These are phyloP conservation scores for Pocota personata DNA, from an alignment of 2,888 invertebrate genomes.

Conservation along the genomic window DNA sequence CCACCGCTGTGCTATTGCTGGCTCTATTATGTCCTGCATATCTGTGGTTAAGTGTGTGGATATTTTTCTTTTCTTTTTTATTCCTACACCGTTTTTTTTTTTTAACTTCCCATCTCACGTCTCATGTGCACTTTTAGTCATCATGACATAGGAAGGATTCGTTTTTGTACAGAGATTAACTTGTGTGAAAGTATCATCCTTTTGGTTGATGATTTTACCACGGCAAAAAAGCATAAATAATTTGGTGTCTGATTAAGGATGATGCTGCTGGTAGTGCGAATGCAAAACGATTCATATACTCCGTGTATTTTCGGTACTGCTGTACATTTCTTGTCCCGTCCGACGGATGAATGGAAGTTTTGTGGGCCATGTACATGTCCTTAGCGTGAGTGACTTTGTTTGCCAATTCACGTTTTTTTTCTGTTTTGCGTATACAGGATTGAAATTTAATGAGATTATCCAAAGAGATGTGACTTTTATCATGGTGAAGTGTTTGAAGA, in stretches of 20 bases:
- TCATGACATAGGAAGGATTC: conserved; percentile 26
- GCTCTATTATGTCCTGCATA: conserved; percentile 65
- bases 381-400: conserved; percentile 14
- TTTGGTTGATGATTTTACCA: conserved; percentile 47
- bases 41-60: conserved; percentile 72
- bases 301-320: background rate
- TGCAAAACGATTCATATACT: conserved; percentile 19
- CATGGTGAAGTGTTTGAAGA: background rate
- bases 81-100: conserved; percentile 11
- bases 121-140: conserved; percentile 53
- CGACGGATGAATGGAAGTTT: background rate
- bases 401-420: conserved; percentile 13
- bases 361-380: background rate
- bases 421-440: background rate
- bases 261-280: conserved; percentile 23
- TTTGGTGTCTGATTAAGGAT: conserved; percentile 66
- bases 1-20: conserved; percentile 46
- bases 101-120: conserved; percentile 4
- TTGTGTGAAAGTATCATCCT: conserved; percentile 53
- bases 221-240: conserved; percentile 64
- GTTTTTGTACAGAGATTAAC: conserved; percentile 53
- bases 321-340: background rate
- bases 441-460: conserved; percentile 52
- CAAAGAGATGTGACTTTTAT: background rate
- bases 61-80: conserved; percentile 20